These are phyloP conservation scores for Coptodon rendalli DNA, from an alignment of 2,113 vertebrate genomes.

Conservation along the genomic window DNA sequence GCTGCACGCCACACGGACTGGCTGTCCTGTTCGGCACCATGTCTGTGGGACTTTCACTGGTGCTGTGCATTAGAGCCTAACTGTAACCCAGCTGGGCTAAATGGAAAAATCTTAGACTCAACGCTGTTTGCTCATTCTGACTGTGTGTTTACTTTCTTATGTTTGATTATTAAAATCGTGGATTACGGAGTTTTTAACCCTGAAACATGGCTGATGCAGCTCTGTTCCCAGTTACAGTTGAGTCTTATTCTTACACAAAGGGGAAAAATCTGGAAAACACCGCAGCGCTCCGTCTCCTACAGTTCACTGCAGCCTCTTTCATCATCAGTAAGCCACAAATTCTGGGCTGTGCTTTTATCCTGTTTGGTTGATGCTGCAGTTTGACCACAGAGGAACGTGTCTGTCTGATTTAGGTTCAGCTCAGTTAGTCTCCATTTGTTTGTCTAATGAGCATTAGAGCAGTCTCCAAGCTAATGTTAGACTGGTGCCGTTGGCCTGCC, in stretches of 20 bases:
- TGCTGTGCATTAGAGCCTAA: background rate
- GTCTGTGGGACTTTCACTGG: background rate
- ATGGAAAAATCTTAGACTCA: background rate
- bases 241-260: background rate
- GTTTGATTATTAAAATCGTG: background rate
- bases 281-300: background rate
- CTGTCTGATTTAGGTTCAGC: fast-evolving
- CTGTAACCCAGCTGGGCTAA: background rate
- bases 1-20: background rate
- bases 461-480: background rate
- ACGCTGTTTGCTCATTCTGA: fast-evolving
- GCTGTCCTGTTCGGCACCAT: background rate
- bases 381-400: background rate
- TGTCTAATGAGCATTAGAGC: background rate
- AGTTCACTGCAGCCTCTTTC: background rate
- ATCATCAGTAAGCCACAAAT: background rate
- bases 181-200: background rate
- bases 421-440: background rate
- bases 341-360: background rate
- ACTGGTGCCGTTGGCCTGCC: background rate
- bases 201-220: background rate
- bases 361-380: background rate
- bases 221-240: background rate
- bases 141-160: background rate
- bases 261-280: background rate